Percentiles rank a stretch among this genome's conserved stretches.
These are phyloP conservation scores for Eleginops maclovinus DNA, from an alignment of 2,113 vertebrate genomes.

Conservation along the genomic window DNA sequence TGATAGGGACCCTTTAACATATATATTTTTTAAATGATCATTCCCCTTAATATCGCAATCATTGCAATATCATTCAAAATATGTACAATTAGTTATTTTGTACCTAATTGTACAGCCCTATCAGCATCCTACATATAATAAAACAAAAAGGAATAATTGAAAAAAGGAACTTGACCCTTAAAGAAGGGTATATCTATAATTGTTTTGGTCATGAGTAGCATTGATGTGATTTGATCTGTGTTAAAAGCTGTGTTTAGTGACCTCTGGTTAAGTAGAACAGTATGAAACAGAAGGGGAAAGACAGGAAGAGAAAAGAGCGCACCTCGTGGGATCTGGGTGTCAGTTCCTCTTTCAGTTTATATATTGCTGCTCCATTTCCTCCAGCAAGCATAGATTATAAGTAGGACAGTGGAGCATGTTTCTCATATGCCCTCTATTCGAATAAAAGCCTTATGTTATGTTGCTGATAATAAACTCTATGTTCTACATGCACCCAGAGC, in stretches of 20 bases:
- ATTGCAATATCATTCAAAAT: too few relatives aligned
- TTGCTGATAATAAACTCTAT: background rate
- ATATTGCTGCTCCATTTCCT: conserved; percentile 72
- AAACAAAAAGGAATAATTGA: background rate
- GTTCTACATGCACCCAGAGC: background rate
- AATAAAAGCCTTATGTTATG: conserved; percentile 16
- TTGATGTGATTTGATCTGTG: background rate
- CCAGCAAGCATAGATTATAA: conserved; percentile 38
- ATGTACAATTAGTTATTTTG: too few relatives aligned
- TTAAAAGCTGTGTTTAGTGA: conserved; percentile 24
- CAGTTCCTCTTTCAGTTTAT: conserved; percentile 56
- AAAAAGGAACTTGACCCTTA: background rate
- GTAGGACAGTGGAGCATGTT: conserved; percentile 56
- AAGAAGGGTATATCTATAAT: background rate
- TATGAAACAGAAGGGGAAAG: background rate
- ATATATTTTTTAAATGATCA: too few relatives aligned
- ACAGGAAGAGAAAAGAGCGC: background rate
- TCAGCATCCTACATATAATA: too few relatives aligned
- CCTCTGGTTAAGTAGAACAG: conserved; percentile 51
- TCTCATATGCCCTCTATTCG: conserved; percentile 1
- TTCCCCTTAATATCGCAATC: too few relatives aligned
- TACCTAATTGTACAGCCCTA: too few relatives aligned
- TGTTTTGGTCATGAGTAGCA: background rate
- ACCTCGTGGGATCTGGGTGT: conserved; percentile 46
- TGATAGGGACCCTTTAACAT: too few relatives aligned